Evolutionary conservation across 2,888 invertebrate genomes (phyloP), one percentile per base, ranked within the genome.

Genomic region (Ctenicera cuprea): DNA sequence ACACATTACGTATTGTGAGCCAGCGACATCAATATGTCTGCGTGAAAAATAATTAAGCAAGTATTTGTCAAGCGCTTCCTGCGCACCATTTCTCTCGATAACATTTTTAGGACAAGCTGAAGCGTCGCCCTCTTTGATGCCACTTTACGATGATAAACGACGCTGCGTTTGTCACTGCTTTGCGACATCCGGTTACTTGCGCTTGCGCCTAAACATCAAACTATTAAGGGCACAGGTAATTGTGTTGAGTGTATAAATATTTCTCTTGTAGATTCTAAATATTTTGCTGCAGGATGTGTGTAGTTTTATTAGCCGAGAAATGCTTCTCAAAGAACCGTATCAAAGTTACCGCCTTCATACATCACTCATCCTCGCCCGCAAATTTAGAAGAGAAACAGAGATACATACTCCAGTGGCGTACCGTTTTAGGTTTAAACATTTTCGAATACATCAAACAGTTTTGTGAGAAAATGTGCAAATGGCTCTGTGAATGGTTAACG

Each of bases 51-150:
- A 86, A 87, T 86, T 86, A 87, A 86, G 85, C 84, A 82, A 83
- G 84, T 83, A 86, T 86, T 86, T 86, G 86, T 86, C 86, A 86
- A 81, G 77, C 83, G 82, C 79, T 86, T 86, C 86, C 86, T 86
- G 86, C 82, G 81, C 83, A 80, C 81, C 84, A 80, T 83, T 81
- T 84, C 83, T 83, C 83, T 82, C 84, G 85, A 85, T 86, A 85
- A 85, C 85, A 86, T 86, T 86, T 86, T 85, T 85, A 85, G 84
- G 84, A 85, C 83, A 82, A 82, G 83, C 80, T 80, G 81, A 81
- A 82, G 81, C 81, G 82, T 81, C 81, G 83, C 80, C 84, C 81
- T 80, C 86, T 86, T 86, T 86, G 85, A 85, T 84, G 85, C 85
- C 84, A 82, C 83, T 82, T 84, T 80, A 79, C 81, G 85, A 86